Evolutionary conservation across 37 sponge, comb jelly and placozoan species (phyloP).

Genomic region (Theonella swinhoei): DNA sequence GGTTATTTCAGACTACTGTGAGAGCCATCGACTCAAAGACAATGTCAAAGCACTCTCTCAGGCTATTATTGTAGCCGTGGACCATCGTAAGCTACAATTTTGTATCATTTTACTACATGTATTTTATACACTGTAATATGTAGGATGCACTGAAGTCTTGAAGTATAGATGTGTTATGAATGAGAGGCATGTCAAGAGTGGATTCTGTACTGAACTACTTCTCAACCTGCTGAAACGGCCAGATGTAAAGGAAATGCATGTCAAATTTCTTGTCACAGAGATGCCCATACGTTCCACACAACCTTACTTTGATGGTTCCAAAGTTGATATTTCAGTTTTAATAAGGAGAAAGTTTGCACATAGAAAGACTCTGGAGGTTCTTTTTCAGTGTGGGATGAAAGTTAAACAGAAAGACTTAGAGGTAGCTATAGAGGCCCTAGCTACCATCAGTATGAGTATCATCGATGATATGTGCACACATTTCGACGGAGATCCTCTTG

Average conservation of each 20-base stretch:
- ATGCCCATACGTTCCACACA: neutral
- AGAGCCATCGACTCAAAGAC: neutral
- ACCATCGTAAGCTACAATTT: conserved; percentile 11
- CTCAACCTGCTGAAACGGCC: neutral
- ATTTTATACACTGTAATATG: too few species aligned
- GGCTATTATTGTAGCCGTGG: conserved; percentile 35
- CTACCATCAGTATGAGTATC: neutral
- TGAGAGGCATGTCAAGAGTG: conserved; percentile 19
- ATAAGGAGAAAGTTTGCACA: neutral
- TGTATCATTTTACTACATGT: neutral
- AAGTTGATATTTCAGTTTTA: neutral
- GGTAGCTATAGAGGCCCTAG: neutral
- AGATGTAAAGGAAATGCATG: neutral
- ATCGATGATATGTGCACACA: neutral
- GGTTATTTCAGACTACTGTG: conserved; percentile 18
- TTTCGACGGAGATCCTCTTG: neutral
- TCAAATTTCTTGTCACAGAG: conserved; percentile 16
- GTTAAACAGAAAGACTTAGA: neutral
- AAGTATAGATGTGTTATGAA: too few species aligned
- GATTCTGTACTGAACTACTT: conserved; percentile 12
- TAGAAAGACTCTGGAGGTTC: neutral
- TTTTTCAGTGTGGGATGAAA: conserved; percentile 25
- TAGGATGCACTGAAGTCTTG: too few species aligned
- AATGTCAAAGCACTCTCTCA: conserved; percentile 21
- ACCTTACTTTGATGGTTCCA: conserved; percentile 26